These are phyloP conservation scores for Acrocephalus scirpaceus DNA, from an alignment of 2,797 vertebrate species.

Conservation along the genomic window DNA sequence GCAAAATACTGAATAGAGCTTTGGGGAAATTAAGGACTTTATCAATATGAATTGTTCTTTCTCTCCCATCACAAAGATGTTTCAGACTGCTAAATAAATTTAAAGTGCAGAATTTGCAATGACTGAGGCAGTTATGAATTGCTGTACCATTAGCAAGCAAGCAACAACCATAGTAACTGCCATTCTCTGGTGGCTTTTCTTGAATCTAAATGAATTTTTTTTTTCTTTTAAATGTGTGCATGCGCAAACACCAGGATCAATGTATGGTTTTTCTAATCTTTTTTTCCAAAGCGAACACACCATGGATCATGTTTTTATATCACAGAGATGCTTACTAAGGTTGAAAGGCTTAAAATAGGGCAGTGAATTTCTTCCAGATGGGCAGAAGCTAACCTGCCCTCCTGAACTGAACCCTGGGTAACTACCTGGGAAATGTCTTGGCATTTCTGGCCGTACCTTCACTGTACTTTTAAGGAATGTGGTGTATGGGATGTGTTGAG, in stretches of 20 bases:
- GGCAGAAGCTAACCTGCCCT: background rate
- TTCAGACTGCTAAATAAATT: constrained; percentile 23
- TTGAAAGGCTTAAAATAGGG: background rate
- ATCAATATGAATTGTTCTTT: background rate
- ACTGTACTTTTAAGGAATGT: background rate
- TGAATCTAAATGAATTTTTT: background rate
- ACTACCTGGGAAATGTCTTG: background rate
- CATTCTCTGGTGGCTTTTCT: background rate
- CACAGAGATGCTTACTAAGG: background rate
- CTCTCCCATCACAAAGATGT: background rate
- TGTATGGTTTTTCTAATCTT: background rate
- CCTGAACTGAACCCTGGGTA: background rate
- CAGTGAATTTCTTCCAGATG: background rate
- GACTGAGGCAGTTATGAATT: background rate
- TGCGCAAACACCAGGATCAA: background rate
- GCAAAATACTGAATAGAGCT: background rate
- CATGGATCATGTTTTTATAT: background rate
- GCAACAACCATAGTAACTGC: constrained; percentile 12
- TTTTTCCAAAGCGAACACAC: background rate
- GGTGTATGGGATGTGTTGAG: background rate
- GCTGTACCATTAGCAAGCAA: constrained; percentile 8
- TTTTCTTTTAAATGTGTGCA: background rate
- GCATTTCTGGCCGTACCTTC: background rate
- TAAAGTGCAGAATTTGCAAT: background rate
- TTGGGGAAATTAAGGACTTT: background rate